phyloP scores from a whole-genome alignment of 2,113 vertebrate species.

The Gyps fulvus region DNA sequence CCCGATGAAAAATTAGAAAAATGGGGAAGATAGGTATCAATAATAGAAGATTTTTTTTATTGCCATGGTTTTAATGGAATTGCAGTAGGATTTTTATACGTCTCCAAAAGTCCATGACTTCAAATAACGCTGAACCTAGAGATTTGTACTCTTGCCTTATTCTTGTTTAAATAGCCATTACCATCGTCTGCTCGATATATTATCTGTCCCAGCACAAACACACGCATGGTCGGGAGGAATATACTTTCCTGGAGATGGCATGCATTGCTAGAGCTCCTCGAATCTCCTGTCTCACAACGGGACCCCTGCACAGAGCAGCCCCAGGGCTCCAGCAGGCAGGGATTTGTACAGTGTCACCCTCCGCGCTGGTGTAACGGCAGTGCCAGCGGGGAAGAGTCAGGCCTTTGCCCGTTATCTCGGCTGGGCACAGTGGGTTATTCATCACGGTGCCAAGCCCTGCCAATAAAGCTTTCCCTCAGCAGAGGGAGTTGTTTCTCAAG shows the following conservation, averaged over 20 bases:
- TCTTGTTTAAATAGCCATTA: not conserved
- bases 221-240: not conserved
- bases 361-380: not conserved
- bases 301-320: not conserved
- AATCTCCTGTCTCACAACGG: not conserved
- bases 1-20: not conserved
- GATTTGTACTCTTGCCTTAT: not conserved
- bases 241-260: accelerated
- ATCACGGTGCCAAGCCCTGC: not conserved
- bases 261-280: not conserved
- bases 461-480: constrained; percentile 59
- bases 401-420: not conserved
- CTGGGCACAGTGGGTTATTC: not conserved
- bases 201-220: not conserved
- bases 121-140: not conserved
- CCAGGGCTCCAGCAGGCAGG: not conserved
- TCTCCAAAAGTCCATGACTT: not conserved
- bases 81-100: not conserved
- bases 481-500: constrained; percentile 72
- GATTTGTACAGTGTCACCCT: not conserved
- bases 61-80: not conserved
- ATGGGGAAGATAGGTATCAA: not conserved
- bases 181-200: not conserved
- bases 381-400: not conserved
- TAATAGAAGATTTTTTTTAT: not conserved